A percentile compares a stretch with the other conserved stretches of the same genome.
These are phyloP conservation scores for Rhimphoctona megacephalus DNA, from an alignment of 2,888 invertebrate species.

Conservation along the genomic window DNA sequence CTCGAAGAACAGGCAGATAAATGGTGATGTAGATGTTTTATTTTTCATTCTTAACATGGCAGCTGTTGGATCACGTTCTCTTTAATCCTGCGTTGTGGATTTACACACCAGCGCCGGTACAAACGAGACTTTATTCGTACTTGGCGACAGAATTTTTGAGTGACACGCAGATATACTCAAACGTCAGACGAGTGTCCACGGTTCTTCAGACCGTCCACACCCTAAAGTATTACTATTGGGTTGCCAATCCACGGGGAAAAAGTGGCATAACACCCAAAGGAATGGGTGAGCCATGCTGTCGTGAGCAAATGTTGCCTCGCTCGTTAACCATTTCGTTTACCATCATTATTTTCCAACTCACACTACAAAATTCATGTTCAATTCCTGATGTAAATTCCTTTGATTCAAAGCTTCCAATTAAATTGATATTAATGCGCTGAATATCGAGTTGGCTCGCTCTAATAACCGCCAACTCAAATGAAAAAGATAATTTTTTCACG, in stretches of 20 bases:
- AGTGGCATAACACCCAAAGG: slow-evolving; percentile 98
- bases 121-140: slow-evolving; percentile 98
- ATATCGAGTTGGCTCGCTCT: too few relatives aligned
- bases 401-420: too few relatives aligned
- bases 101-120: slow-evolving; percentile 98
- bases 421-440: neutral
- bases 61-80: slow-evolving; percentile 99
- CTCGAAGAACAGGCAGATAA: slow-evolving; percentile 84
- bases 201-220: slow-evolving; percentile 99
- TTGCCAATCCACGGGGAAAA: slow-evolving; percentile 97
- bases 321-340: neutral
- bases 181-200: slow-evolving; percentile 97
- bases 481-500: too few relatives aligned
- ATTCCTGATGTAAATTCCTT: too few relatives aligned
- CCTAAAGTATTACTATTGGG: slow-evolving; percentile 99
- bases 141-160: slow-evolving; percentile 99
- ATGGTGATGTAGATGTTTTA: slow-evolving; percentile 93
- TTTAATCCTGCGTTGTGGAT: slow-evolving; percentile 99
- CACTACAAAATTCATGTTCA: neutral
- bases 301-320: neutral
- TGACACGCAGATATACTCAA: slow-evolving; percentile 98
- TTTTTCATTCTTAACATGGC: slow-evolving; percentile 96
- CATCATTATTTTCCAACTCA: neutral
- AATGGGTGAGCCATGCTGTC: slow-evolving; percentile 89
- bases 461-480: too few relatives aligned